Conservation (phyloP, 2,113 vertebrate genomes). For the Galbula dea region DNA sequence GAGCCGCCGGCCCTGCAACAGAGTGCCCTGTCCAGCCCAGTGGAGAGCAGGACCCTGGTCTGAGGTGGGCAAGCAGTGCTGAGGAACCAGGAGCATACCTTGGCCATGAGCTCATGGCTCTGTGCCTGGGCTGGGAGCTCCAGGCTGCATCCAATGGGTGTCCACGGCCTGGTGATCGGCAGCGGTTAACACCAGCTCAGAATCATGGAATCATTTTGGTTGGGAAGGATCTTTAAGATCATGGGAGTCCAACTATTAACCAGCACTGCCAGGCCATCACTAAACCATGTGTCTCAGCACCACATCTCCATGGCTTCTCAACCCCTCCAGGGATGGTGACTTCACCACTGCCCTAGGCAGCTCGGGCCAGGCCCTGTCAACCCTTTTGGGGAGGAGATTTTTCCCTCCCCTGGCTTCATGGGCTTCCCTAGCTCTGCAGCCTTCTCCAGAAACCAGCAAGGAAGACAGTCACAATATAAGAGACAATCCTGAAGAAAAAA, state of each 20-base stretch:
- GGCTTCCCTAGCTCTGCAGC: not conserved
- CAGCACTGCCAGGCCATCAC: too few relatives aligned
- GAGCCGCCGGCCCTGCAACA: conserved; percentile 84
- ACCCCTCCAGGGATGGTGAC: too few relatives aligned
- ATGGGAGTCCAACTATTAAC: too few relatives aligned
- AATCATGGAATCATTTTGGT: too few relatives aligned
- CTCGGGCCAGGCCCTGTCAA: too few relatives aligned
- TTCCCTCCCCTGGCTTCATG: too few relatives aligned
- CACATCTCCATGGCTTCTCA: too few relatives aligned
- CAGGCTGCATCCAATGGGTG: accelerated
- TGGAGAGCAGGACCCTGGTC: conserved; percentile 93
- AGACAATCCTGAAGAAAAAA: not conserved
- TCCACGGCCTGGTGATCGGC: not conserved
- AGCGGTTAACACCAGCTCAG: too few relatives aligned
- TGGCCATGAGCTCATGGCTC: not conserved
- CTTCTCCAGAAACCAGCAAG: not conserved
- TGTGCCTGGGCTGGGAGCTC: not conserved
- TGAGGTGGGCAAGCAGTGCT: conserved; percentile 73
- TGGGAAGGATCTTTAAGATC: too few relatives aligned
- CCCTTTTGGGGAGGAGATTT: too few relatives aligned
- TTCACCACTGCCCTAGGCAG: too few relatives aligned
- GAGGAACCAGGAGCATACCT: accelerated
- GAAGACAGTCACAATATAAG: not conserved
- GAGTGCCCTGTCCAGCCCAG: conserved; percentile 79
- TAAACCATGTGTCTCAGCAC: too few relatives aligned